Percentiles rank a stretch among this genome's conserved stretches.
Conservation (phyloP, 2,797 vertebrate genomes). For the Myotis daubentonii region DNA sequence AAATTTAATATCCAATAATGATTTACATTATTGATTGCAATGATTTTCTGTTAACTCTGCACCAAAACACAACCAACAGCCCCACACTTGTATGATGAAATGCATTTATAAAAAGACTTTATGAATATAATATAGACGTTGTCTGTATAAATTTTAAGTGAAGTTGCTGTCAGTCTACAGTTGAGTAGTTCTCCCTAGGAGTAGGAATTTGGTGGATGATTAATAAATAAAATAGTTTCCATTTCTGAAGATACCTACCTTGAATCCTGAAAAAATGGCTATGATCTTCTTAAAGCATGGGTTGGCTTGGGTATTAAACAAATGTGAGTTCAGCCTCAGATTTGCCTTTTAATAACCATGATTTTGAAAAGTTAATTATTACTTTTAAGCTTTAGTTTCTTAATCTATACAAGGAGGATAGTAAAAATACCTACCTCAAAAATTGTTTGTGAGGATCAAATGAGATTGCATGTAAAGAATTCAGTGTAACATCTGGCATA, state of each 20-base stretch:
- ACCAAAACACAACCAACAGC: background rate
- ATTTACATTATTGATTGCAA: slow-evolving; percentile 12
- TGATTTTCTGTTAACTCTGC: slow-evolving; percentile 16
- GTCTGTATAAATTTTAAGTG: background rate
- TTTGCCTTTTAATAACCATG: background rate
- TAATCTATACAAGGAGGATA: background rate
- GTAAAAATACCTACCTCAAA: slow-evolving; percentile 2
- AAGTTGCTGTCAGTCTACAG: background rate
- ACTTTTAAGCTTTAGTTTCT: background rate
- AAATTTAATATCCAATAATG: background rate
- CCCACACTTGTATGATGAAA: background rate
- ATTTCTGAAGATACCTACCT: background rate
- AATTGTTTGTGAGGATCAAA: background rate
- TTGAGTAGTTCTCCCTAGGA: background rate
- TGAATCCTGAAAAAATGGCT: background rate
- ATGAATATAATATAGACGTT: background rate
- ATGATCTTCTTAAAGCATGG: background rate
- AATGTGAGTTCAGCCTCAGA: background rate
- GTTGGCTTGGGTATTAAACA: background rate
- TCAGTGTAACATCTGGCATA: background rate
- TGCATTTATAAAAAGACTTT: background rate
- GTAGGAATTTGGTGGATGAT: background rate
- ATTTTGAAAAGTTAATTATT: background rate
- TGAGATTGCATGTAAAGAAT: background rate
- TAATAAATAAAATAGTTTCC: background rate